Evolutionary conservation across 2,797 vertebrate species (phyloP).

Genomic region (Mus caroli): DNA sequence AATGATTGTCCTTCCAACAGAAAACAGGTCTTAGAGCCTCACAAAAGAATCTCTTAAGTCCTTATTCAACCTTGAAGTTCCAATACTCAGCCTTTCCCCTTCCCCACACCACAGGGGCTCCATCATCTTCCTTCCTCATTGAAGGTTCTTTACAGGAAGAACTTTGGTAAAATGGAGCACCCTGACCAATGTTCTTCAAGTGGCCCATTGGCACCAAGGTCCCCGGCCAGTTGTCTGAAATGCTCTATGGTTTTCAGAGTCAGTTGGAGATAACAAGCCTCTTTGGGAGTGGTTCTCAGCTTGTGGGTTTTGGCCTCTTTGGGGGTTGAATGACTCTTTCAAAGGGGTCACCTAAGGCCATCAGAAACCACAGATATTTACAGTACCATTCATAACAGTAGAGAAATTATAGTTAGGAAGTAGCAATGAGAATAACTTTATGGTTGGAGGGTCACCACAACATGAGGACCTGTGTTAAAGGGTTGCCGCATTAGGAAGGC

Average conservation of each 20-base stretch:
- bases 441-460: neutral
- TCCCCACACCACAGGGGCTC: neutral
- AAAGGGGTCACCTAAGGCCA: neutral
- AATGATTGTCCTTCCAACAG: neutral
- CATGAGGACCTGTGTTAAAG: neutral
- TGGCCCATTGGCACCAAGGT: accelerated
- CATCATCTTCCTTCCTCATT: neutral
- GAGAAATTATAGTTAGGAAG: neutral
- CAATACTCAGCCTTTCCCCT: neutral
- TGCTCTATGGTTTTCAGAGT: neutral
- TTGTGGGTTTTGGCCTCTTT: neutral
- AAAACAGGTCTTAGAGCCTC: constrained; percentile 8
- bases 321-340: neutral
- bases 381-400: neutral
- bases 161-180: neutral
- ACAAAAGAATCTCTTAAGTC: neutral
- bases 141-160: neutral
- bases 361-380: neutral
- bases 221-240: neutral
- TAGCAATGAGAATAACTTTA: neutral
- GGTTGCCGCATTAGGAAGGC: neutral
- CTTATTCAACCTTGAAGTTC: neutral
- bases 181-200: neutral
- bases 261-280: neutral
- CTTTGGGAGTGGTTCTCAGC: neutral